Percentiles rank a stretch among this genome's conserved stretches.
These are phyloP conservation scores for Heliangelus exortis DNA, from an alignment of 2,797 vertebrate genomes.

Conservation along the genomic window DNA sequence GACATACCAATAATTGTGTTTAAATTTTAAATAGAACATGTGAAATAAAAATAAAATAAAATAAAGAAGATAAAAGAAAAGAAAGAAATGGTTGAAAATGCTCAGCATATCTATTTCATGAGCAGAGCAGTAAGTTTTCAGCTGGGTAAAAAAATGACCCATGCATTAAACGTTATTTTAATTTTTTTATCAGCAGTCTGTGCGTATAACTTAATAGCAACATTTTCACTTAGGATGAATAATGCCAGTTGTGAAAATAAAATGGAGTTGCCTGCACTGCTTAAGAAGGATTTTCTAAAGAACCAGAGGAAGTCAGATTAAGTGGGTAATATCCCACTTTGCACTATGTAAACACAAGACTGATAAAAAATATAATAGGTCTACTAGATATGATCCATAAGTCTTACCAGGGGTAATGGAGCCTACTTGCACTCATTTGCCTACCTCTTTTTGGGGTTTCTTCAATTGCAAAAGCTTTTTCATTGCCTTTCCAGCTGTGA, in stretches of 20 bases:
- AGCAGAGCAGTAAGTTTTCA: conserved; percentile 68
- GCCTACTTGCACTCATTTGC: conserved; percentile 65
- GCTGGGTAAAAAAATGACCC: conserved; percentile 61
- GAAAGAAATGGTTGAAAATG: conserved; percentile 24
- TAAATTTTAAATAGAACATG: conserved; percentile 65
- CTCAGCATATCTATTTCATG: conserved; percentile 59
- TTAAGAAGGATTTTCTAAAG: conserved; percentile 30
- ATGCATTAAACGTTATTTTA: conserved; percentile 75
- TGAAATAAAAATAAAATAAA: conserved; percentile 43
- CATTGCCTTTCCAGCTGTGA: conserved; percentile 52
- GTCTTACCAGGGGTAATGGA: conserved; percentile 66
- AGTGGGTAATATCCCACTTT: conserved; percentile 57
- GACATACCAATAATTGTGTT: conserved; percentile 68
- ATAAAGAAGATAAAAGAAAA: not conserved
- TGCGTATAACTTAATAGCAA: conserved; percentile 74
- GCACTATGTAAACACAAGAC: conserved; percentile 67
- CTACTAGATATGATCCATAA: conserved; percentile 66
- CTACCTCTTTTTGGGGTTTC: conserved; percentile 1
- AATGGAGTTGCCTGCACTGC: conserved; percentile 48
- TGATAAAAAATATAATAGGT: conserved; percentile 70
- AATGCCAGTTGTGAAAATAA: conserved; percentile 62
- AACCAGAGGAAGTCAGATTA: conserved; percentile 40
- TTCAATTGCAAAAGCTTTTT: conserved; percentile 37
- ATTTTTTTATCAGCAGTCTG: conserved; percentile 76
- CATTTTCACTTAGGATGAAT: conserved; percentile 70